Conservation (phyloP, 1,140 invertebrate genomes). For the Antheraea mylitta region DNA sequence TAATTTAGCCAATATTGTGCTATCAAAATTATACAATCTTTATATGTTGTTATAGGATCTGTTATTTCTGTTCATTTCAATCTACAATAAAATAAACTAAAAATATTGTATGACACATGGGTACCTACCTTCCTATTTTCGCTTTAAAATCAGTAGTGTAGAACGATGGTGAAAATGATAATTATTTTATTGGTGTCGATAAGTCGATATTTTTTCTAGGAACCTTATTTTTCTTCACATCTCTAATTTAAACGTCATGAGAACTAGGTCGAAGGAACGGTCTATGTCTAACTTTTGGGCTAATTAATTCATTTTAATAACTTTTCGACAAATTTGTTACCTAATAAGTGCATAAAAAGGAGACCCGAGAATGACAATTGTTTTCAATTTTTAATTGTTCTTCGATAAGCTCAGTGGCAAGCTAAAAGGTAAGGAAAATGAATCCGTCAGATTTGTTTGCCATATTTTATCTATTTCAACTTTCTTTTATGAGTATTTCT, state of each 20-base stretch:
- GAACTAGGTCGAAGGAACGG: constrained; percentile 67
- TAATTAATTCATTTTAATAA: constrained; percentile 33
- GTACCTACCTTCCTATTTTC: too few species aligned
- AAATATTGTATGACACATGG: too few species aligned
- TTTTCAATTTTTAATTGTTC: constrained; percentile 33
- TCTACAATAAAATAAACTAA: too few species aligned
- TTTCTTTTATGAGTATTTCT: constrained; percentile 36
- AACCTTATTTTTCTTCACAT: background rate
- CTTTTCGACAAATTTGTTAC: constrained; percentile 24
- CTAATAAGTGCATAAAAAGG: constrained; percentile 25
- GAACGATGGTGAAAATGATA: too few species aligned
- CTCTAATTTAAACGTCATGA: constrained; percentile 45
- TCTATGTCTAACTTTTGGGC: constrained; percentile 46
- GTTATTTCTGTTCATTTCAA: too few species aligned
- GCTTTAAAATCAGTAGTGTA: too few species aligned
- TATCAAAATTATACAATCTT: too few species aligned
- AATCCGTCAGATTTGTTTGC: constrained; percentile 51
- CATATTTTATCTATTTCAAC: constrained; percentile 68
- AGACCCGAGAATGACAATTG: constrained; percentile 44
- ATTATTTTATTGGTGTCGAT: too few species aligned
- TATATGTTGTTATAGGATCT: too few species aligned
- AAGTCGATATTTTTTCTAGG: too few species aligned
- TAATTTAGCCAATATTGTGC: too few species aligned
- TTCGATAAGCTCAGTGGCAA: constrained; percentile 43
- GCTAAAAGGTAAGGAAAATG: constrained; percentile 50